Conservation (phyloP, 2,797 vertebrate species). For the Staurois parvus region DNA sequence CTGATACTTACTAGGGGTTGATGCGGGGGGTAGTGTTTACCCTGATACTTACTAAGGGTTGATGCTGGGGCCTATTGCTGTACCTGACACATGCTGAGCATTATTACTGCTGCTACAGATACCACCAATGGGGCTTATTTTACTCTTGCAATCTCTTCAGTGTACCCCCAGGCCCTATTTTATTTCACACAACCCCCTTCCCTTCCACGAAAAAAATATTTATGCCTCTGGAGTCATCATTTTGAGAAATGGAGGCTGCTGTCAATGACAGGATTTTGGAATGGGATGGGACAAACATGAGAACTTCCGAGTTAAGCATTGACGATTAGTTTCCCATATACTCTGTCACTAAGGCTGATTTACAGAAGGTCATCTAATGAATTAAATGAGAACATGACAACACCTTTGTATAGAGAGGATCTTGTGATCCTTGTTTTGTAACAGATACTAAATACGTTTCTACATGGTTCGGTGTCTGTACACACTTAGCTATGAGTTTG, state of each 20-base stretch:
- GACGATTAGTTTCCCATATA: not conserved
- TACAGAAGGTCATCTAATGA: not conserved
- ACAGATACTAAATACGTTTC: constrained; percentile 36
- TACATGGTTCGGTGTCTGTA: constrained; percentile 19
- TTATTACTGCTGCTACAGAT: no score
- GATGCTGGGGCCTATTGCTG: no score
- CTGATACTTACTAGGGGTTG: no score
- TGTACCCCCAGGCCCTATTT: no score
- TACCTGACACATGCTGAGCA: no score
- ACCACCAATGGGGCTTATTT: no score
- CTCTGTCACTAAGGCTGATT: constrained; percentile 1
- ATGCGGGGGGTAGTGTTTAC: no score
- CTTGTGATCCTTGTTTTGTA: constrained; percentile 36
- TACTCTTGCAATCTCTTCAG: no score
- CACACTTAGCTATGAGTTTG: constrained; percentile 24
- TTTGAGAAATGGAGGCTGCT: not conserved
- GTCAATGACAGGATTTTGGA: not conserved
- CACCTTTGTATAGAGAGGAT: constrained; percentile 22
- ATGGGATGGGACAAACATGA: not conserved
- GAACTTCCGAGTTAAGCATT: not conserved
- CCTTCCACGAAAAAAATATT: no score
- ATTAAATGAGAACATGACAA: constrained; percentile 33
- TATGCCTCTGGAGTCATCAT: not conserved
- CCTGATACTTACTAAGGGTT: no score
- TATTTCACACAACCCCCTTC: no score